phyloP scores from a whole-genome alignment of 2,888 invertebrate genomes.

The Drosophila gaucha region DNA sequence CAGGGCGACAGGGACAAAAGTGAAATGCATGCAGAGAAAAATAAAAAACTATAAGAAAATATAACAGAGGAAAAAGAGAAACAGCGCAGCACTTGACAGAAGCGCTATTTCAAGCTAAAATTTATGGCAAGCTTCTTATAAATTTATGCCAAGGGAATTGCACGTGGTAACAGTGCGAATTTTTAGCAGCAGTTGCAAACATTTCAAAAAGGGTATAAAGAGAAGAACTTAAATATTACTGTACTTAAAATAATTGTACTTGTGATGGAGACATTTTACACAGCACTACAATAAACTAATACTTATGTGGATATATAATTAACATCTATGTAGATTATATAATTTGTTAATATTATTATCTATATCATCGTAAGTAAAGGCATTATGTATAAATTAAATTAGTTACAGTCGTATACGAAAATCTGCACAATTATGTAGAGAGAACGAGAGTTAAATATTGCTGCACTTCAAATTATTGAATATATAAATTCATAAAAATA shows the following conservation, averaged over 20 bases:
- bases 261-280: background rate
- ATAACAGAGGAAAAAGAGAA: background rate
- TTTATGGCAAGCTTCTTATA: conserved; percentile 51
- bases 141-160: conserved; percentile 47
- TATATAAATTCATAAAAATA: too few species aligned
- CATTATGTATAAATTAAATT: too few species aligned
- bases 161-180: conserved; percentile 4
- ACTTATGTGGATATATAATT: background rate
- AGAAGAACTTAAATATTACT: background rate
- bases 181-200: conserved; percentile 2
- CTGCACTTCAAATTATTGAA: too few species aligned
- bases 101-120: conserved; percentile 44
- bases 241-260: conserved; percentile 1
- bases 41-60: conserved; percentile 9
- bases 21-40: conserved; percentile 7
- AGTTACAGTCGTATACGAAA: too few species aligned
- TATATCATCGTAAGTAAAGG: too few species aligned
- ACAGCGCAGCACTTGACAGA: conserved; percentile 40
- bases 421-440: too few species aligned
- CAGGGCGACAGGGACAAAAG: conserved; percentile 26
- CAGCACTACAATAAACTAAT: background rate
- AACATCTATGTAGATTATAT: too few species aligned
- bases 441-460: too few species aligned
- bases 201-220: background rate
- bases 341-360: too few species aligned